These are phyloP conservation scores for Melitaea cinxia DNA, from an alignment of 1,140 invertebrate genomes.

Conservation along the genomic window DNA sequence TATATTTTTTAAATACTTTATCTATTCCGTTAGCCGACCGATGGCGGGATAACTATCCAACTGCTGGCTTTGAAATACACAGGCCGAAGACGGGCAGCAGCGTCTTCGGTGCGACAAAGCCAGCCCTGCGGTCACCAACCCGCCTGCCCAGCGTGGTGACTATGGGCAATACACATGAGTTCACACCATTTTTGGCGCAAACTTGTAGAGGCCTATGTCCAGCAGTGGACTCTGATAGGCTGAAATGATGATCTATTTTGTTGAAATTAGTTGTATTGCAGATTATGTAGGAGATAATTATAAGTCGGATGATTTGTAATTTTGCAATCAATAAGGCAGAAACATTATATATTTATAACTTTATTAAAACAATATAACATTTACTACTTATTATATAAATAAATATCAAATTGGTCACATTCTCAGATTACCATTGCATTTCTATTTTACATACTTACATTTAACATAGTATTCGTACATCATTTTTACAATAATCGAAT, in stretches of 20 bases:
- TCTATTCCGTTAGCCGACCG: no score
- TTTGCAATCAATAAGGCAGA: conserved; percentile 4
- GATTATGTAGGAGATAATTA: neutral
- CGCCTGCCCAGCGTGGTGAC: no score
- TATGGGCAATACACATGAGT: no score
- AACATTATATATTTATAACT: conserved; percentile 3
- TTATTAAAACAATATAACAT: conserved; percentile 16
- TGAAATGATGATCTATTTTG: neutral
- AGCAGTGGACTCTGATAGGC: no score
- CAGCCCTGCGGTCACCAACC: no score
- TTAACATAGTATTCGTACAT: neutral
- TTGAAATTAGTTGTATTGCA: neutral
- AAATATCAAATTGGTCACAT: conserved; percentile 3
- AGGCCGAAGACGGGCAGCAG: no score
- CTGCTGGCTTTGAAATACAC: no score
- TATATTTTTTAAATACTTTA: no score
- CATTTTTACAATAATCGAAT: neutral
- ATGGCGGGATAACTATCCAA: no score
- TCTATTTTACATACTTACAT: neutral
- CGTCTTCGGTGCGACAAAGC: no score
- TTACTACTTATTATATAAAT: conserved; percentile 17
- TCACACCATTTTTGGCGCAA: no score
- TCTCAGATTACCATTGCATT: neutral
- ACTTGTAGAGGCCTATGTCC: no score
- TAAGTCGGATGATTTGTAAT: neutral